phyloP scores from a whole-genome alignment of 1,140 invertebrate species.

The Chelonus insularis region DNA sequence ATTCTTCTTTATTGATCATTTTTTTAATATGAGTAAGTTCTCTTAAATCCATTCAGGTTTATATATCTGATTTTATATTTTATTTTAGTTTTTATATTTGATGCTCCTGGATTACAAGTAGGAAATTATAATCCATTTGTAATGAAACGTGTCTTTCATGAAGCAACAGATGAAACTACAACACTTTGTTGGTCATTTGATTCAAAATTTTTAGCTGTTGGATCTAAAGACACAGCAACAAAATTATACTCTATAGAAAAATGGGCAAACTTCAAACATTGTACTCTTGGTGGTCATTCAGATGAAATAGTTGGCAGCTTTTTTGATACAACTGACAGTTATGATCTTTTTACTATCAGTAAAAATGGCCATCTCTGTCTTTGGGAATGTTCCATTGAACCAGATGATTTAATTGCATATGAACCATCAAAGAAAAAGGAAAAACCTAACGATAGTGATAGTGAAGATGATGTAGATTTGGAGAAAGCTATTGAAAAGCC shows the following conservation, averaged over 20 bases:
- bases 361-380: slow-evolving; percentile 73
- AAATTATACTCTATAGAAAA: slow-evolving; percentile 78
- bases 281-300: slow-evolving; percentile 78
- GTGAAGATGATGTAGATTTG: slow-evolving; percentile 55
- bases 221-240: slow-evolving; percentile 84
- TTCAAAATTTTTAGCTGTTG: slow-evolving; percentile 82
- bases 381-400: slow-evolving; percentile 84
- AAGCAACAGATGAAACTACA: slow-evolving; percentile 78
- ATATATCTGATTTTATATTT: slow-evolving; percentile 8
- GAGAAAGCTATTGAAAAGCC: slow-evolving; percentile 50
- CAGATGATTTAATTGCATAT: slow-evolving; percentile 65
- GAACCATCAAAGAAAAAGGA: slow-evolving; percentile 58
- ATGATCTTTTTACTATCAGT: slow-evolving; percentile 79
- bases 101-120: slow-evolving; percentile 76
- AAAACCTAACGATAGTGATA: slow-evolving; percentile 55
- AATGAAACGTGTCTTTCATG: slow-evolving; percentile 80
- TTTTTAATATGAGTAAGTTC: no score
- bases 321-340: slow-evolving; percentile 78
- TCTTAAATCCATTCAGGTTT: no score
- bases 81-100: slow-evolving; percentile 81
- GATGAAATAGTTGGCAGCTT: slow-evolving; percentile 82
- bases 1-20: neutral
- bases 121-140: slow-evolving; percentile 88
- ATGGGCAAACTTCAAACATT: slow-evolving; percentile 73
- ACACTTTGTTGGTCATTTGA: slow-evolving; percentile 91